A percentile compares a stretch with the other conserved stretches of the same genome.
Conservation (phyloP, 1,140 invertebrate species). For the Panagrolaimus sp. region DNA sequence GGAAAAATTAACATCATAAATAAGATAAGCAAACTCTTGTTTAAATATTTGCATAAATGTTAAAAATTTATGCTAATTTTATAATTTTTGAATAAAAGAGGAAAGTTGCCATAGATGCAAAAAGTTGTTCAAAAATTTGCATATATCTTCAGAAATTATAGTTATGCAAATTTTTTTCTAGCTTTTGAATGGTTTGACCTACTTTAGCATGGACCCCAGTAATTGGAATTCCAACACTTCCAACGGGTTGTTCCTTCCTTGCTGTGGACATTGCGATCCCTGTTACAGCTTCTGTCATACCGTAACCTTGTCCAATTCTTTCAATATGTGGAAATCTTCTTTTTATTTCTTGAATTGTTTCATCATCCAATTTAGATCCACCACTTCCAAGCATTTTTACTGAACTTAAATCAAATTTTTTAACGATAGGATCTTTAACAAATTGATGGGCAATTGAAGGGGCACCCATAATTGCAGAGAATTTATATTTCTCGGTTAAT, state of each 20-base stretch:
- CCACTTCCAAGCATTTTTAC: not conserved
- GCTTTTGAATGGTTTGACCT: not conserved
- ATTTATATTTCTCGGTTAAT: conserved; percentile 66
- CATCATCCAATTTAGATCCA: not conserved
- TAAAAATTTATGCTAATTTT: not conserved
- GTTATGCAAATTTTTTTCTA: too few relatives aligned
- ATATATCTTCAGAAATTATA: too few relatives aligned
- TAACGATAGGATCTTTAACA: not conserved
- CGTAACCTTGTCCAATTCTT: conserved; percentile 10
- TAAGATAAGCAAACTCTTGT: not conserved
- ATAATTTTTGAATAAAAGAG: too few relatives aligned
- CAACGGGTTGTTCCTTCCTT: not conserved
- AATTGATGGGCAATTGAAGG: not conserved
- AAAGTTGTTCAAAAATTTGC: too few relatives aligned
- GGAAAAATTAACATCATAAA: too few relatives aligned
- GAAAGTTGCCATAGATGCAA: too few relatives aligned
- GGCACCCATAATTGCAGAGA: conserved; percentile 41
- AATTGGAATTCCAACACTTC: not conserved
- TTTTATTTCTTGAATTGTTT: not conserved
- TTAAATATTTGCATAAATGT: not conserved
- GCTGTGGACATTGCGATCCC: not conserved
- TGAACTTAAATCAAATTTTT: conserved; percentile 8
- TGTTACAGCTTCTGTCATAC: conserved; percentile 14
- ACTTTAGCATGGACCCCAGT: too few relatives aligned
- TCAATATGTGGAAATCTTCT: conserved; percentile 3